Conservation (phyloP, 2,888 invertebrate species). For the Hypomecis punctinalis region DNA sequence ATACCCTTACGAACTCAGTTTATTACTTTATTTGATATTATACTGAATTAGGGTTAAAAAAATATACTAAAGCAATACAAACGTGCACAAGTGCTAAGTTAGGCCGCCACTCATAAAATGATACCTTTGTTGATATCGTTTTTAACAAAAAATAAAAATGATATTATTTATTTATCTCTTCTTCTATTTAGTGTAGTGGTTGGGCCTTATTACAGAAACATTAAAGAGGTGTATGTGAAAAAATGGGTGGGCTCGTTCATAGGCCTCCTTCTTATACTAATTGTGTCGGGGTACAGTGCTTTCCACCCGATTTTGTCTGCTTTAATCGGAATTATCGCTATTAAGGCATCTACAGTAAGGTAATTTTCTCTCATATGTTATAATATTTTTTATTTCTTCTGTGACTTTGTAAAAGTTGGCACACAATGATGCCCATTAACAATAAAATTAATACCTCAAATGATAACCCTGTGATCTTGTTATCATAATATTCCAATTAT, state of each 20-base stretch:
- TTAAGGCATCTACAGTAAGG: slow-evolving; percentile 70
- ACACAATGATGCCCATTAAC: no score
- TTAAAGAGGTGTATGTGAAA: slow-evolving; percentile 63
- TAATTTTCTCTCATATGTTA: slow-evolving; percentile 48
- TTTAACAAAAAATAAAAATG: slow-evolving; percentile 88
- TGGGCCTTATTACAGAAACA: slow-evolving; percentile 87
- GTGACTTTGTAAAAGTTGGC: no score
- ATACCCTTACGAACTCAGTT: no score
- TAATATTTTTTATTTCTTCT: no score
- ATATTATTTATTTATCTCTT: slow-evolving; percentile 89
- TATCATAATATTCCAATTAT: no score
- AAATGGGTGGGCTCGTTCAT: slow-evolving; percentile 84
- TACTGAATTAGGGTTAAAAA: no score
- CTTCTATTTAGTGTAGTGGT: slow-evolving; percentile 88
- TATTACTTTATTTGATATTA: no score
- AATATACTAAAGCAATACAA: no score
- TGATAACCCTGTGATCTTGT: no score
- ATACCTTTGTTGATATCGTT: slow-evolving; percentile 58
- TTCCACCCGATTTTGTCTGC: slow-evolving; percentile 73
- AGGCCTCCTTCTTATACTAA: slow-evolving; percentile 67
- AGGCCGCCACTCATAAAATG: background rate
- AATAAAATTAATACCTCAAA: no score
- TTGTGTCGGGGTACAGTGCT: slow-evolving; percentile 73
- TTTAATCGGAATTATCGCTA: slow-evolving; percentile 66
- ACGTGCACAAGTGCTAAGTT: no score